Base-by-base conservation (phyloP, 2,888 invertebrate genomes). In the Homarus gammarus region DNA sequence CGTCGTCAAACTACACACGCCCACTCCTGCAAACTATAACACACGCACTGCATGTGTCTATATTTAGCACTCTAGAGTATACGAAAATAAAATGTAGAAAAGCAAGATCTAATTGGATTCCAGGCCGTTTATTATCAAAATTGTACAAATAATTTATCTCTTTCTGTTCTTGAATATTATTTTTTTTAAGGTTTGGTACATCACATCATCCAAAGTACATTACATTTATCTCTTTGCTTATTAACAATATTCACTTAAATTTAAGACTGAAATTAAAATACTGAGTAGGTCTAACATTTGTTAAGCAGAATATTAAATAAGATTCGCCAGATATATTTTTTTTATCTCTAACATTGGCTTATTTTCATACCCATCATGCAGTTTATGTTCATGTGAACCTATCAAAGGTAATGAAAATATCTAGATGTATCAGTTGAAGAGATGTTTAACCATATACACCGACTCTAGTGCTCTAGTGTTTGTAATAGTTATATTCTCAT, bases 1-100 rank as follows among this genome's bases (percentile, higher is more conserved):
- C 73, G n/a, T 64, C 70, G 22, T 38, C 82, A 31, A 10, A 56
- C 70, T 44, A 78, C 87, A 64, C 87, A 84, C 88, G 64, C 77
- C 82, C 73, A 51, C 84, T 40, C 56, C 64, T 70, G n/a, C 75
- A 56, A 51, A 84, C 84, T 33, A 38, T 31, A 27, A 27, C 56
- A 51, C 70, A 27, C 56, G 38, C 68, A 33, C 40, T 77, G 31
- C 56, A 84, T 75, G 61, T 22, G 56, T 31, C 81, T 27, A 68
- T 33, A 82, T 64, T 22, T 72, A 56, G 56, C 49, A 73, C 75
- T 33, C 40, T 51, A 84, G 15, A 75, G 61, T 40, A 12, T 56
- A 61, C 77, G 15, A n/a, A 12, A 38, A 38, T 22, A n/a, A 38
- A 36, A n/a, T 3, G 6, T 22, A 33, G 44, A 73, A 27, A 36